Evolutionary conservation across 2,797 vertebrate species (phyloP).

Genomic region (Falco naumanni): DNA sequence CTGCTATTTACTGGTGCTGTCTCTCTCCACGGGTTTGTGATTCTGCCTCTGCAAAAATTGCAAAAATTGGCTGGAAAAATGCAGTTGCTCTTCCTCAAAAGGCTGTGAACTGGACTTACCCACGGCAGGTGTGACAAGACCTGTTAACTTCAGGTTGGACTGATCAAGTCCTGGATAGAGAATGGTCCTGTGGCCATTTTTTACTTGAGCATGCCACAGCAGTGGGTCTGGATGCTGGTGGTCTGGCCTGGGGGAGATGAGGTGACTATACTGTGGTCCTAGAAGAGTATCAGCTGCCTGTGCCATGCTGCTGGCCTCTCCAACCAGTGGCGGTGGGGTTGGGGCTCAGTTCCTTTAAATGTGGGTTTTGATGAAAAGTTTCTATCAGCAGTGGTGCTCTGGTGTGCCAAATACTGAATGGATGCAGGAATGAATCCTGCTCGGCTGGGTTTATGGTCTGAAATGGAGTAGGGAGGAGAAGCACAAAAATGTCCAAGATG

Average conservation of each 20-base stretch:
- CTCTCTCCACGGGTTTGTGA: background rate
- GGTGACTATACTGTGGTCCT: too few relatives aligned
- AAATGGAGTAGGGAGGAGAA: background rate
- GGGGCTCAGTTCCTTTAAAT: background rate
- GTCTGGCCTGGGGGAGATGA: background rate
- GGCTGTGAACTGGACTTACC: background rate
- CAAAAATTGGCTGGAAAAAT: background rate
- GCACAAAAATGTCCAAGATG: background rate
- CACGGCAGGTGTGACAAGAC: background rate
- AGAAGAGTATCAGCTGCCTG: background rate
- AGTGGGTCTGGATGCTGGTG: background rate
- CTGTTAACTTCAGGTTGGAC: background rate
- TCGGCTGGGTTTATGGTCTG: background rate
- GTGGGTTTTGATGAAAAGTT: background rate
- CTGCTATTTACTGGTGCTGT: background rate
- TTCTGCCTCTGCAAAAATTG: background rate
- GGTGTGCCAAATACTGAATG: background rate
- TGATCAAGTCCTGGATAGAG: background rate
- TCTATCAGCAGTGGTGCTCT: accelerated
- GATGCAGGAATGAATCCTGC: background rate
- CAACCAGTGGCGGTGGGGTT: background rate
- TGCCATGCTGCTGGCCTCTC: background rate
- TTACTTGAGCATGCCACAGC: accelerated
- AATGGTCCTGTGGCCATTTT: too few relatives aligned
- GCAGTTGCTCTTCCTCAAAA: background rate